These are phyloP conservation scores for Polietes domitor DNA, from an alignment of 2,888 invertebrate genomes.

Conservation along the genomic window DNA sequence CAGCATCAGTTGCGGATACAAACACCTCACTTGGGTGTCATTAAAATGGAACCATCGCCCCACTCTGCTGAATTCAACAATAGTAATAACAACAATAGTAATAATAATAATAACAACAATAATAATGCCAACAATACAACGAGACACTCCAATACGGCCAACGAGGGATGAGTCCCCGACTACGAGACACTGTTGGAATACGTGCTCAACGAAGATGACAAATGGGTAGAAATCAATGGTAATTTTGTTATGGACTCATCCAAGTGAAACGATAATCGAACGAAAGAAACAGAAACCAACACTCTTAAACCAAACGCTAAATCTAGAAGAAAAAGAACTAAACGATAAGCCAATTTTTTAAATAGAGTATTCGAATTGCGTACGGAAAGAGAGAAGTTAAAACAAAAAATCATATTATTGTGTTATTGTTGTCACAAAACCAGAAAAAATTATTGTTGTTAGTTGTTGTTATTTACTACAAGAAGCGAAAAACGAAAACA, in stretches of 20 bases:
- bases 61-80: slow-evolving; percentile 64
- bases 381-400: slow-evolving; percentile 1
- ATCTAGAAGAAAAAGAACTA: neutral
- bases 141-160: slow-evolving; percentile 58
- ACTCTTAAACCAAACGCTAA: neutral
- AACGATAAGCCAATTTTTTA: slow-evolving; percentile 16
- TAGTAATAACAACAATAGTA: slow-evolving; percentile 46
- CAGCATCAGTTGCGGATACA: slow-evolving; percentile 69
- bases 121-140: slow-evolving; percentile 61
- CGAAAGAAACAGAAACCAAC: neutral
- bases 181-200: slow-evolving; percentile 75
- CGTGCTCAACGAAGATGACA: slow-evolving; percentile 74
- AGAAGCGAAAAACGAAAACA: slow-evolving; percentile 8
- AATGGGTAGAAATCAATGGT: slow-evolving; percentile 32
- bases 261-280: slow-evolving; percentile 4
- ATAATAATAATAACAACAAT: slow-evolving; percentile 49
- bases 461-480: slow-evolving; percentile 59
- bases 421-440: slow-evolving; percentile 62
- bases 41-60: slow-evolving; percentile 74
- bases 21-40: slow-evolving; percentile 75
- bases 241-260: slow-evolving; percentile 41
- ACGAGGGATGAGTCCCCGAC: slow-evolving; percentile 77
- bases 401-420: slow-evolving; percentile 46
- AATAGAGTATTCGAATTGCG: slow-evolving; percentile 21
- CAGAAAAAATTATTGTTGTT: slow-evolving; percentile 47